Evolutionary conservation across 2,888 invertebrate genomes (phyloP), one percentile per base, ranked within the genome.

Genomic region (Tipula lateralis): DNA sequence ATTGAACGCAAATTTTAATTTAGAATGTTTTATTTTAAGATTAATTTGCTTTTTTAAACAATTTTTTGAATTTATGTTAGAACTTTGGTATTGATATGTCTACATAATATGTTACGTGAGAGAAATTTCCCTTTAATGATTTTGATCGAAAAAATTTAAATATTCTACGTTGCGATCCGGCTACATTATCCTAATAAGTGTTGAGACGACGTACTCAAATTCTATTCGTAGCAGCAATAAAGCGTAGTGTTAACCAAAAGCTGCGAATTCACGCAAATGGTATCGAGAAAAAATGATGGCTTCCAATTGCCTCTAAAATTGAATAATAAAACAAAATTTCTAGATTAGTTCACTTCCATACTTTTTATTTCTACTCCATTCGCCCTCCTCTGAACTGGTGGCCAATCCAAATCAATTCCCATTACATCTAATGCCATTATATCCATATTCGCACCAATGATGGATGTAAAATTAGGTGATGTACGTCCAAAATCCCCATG

Each of bases 401-500:
- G 96, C 96, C 96, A 96, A 85, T 93, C 91, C 83, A 96, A 90
- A 87, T 95, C 94, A 39, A 96, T 94, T 24, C 91, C 91, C 84
- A 93, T 92, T 2, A 99, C 99, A 91, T 99, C 99, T 5, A 99
- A 91, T 39, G 97, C 95, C n/a, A 97, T 91, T 87, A 99, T 96
- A 89, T 99, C 99, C 5, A 96, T 93, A 32, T 92, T 92, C 32
- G 91, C 90, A 0, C 93, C 93, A 44, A 97, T 91, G 80, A 97
- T 91, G 24, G 93, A 92, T 0, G 93, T 91, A 30, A 99, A 91
- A 87, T 93, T 94, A 0, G 99, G 99, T 9, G 88, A 89, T 0
- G 98, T 97, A 87, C 99, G 92, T 0, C 96, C 96, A 89, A 98
- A 95, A 91, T 99, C 99, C 2, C 99, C 97, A 91, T 99, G 98